A percentile compares a stretch with the other conserved stretches of the same genome.
Evolutionary conservation across 2,113 vertebrate species (phyloP).

Genomic region (Elanus axillaris): DNA sequence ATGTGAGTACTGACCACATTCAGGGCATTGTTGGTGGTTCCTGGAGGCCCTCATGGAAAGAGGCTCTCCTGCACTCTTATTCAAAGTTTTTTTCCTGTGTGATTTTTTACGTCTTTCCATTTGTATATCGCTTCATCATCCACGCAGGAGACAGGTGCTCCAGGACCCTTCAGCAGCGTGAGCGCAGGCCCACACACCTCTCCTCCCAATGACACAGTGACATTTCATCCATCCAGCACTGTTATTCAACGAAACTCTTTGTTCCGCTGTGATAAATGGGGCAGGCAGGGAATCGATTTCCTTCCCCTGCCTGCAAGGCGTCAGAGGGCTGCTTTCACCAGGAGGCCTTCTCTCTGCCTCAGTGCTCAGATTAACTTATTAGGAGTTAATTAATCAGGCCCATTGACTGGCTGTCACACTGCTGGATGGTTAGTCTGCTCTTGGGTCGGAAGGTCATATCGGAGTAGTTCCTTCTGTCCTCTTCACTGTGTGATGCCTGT

Average conservation of each 20-base stretch:
- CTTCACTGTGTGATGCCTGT: background rate
- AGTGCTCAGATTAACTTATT: slow-evolving; percentile 50
- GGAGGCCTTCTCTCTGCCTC: slow-evolving; percentile 21
- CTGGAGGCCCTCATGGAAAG: background rate
- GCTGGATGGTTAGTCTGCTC: background rate
- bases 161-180: background rate
- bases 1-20: background rate
- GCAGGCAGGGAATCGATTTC: slow-evolving; percentile 12
- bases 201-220: background rate
- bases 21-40: background rate
- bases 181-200: background rate
- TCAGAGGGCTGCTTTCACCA: background rate
- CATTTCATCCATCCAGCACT: background rate
- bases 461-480: background rate
- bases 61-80: background rate
- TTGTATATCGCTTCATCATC: background rate
- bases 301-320: background rate
- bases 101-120: background rate
- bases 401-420: slow-evolving; percentile 46
- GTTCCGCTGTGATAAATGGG: slow-evolving; percentile 21
- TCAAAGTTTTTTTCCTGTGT: background rate
- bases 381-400: slow-evolving; percentile 65
- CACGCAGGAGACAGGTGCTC: background rate
- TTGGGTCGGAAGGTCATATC: background rate
- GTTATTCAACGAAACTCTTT: background rate